These are phyloP conservation scores for Neolamprologus variostigma DNA, from an alignment of 2,113 vertebrate genomes.

Conservation along the genomic window DNA sequence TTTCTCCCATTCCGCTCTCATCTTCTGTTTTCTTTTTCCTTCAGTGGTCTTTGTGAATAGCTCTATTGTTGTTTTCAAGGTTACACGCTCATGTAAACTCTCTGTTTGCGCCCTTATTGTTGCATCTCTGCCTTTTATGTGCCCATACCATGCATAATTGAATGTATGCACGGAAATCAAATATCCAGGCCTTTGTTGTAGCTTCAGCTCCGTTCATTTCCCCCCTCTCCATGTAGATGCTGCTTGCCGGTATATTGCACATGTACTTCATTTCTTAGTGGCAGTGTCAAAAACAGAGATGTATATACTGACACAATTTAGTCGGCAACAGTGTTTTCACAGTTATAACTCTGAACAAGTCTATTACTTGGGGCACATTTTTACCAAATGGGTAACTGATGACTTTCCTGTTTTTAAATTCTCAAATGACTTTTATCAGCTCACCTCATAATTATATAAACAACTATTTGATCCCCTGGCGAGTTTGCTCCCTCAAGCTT, in stretches of 20 bases:
- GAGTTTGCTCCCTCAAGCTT: not conserved
- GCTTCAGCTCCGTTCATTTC: not conserved
- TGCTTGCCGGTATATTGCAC: not conserved
- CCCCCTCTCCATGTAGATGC: not conserved
- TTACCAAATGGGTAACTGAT: not conserved
- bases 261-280: not conserved
- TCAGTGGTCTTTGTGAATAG: not conserved
- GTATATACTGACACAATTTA: not conserved
- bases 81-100: not conserved
- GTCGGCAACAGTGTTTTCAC: not conserved
- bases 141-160: conserved; percentile 5
- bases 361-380: not conserved
- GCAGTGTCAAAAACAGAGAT: conserved; percentile 2
- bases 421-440: not conserved
- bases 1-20: not conserved
- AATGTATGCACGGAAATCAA: conserved; percentile 25
- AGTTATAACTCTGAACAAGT: not conserved
- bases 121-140: not conserved
- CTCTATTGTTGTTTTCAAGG: conserved; percentile 3
- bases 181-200: conserved; percentile 20
- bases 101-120: not conserved
- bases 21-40: not conserved
- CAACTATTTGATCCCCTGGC: not conserved
- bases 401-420: not conserved
- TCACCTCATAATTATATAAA: not conserved